phyloP scores from a whole-genome alignment of 2,888 invertebrate species.

The Hypomecis punctinalis region DNA sequence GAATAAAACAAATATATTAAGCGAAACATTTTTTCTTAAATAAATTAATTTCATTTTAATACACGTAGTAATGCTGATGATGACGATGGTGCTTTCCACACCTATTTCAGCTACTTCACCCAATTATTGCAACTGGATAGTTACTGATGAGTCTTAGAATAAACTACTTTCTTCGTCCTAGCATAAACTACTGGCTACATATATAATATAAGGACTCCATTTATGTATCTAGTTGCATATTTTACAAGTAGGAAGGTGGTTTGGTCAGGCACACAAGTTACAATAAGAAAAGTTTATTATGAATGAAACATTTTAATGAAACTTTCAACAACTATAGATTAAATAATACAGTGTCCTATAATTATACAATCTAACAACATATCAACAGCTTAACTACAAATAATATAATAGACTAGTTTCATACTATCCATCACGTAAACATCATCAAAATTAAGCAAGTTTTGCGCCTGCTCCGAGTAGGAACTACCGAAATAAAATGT shows the following conservation, averaged over 20 bases:
- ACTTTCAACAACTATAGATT: conserved; percentile 42
- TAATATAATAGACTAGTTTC: conserved; percentile 39
- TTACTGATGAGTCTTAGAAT: too few species aligned
- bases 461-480: background rate
- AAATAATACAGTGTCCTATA: conserved; percentile 11
- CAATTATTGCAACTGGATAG: too few species aligned
- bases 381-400: conserved; percentile 31
- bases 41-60: background rate
- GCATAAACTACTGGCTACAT: too few species aligned
- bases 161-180: too few species aligned
- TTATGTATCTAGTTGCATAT: too few species aligned
- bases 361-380: background rate
- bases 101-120: too few species aligned
- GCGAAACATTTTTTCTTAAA: background rate
- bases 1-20: background rate
- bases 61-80: too few species aligned
- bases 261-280: background rate
- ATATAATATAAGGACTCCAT: too few species aligned
- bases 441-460: background rate
- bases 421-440: conserved; percentile 33
- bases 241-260: background rate
- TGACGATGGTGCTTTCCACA: too few species aligned
- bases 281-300: conserved; percentile 10
- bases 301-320: conserved; percentile 43
- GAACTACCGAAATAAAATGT: background rate